phyloP scores from a whole-genome alignment of 1,140 invertebrate species.

The Cataglyphis hispanica region DNA sequence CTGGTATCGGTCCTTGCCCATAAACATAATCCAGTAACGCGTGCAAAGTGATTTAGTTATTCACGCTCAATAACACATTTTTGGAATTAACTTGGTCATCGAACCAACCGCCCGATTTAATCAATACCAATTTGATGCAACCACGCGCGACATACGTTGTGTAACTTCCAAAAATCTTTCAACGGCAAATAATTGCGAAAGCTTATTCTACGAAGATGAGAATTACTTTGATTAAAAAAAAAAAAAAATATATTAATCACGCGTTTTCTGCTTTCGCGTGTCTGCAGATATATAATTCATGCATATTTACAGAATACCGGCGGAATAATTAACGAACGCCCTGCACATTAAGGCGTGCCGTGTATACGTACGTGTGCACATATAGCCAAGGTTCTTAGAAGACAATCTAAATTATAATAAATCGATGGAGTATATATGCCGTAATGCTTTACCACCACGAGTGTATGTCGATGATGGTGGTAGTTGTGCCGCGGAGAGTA shows the following conservation, averaged over 20 bases:
- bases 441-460: conserved; percentile 69
- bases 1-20: conserved; percentile 23
- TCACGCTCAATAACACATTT: conserved; percentile 60
- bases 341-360: conserved; percentile 73
- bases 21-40: conserved; percentile 58
- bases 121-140: conserved; percentile 50
- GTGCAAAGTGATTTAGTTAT: conserved; percentile 58
- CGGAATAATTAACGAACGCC: conserved; percentile 80
- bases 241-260: conserved; percentile 73
- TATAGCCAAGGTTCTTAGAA: conserved; percentile 75
- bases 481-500: conserved; percentile 70
- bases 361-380: conserved; percentile 58
- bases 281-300: conserved; percentile 76
- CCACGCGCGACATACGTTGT: conserved; percentile 8
- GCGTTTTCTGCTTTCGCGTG: conserved; percentile 65
- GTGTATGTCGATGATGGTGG: conserved; percentile 66
- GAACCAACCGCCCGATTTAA: conserved; percentile 44
- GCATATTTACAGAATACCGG: conserved; percentile 81
- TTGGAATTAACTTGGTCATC: conserved; percentile 48
- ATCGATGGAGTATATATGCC: conserved; percentile 79
- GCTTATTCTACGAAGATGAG: not conserved
- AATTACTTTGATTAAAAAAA: conserved; percentile 48
- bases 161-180: conserved; percentile 30
- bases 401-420: conserved; percentile 84
- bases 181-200: not conserved